Evolutionary conservation across 1,140 invertebrate genomes (phyloP).

Genomic region (Littorina saxatilis): DNA sequence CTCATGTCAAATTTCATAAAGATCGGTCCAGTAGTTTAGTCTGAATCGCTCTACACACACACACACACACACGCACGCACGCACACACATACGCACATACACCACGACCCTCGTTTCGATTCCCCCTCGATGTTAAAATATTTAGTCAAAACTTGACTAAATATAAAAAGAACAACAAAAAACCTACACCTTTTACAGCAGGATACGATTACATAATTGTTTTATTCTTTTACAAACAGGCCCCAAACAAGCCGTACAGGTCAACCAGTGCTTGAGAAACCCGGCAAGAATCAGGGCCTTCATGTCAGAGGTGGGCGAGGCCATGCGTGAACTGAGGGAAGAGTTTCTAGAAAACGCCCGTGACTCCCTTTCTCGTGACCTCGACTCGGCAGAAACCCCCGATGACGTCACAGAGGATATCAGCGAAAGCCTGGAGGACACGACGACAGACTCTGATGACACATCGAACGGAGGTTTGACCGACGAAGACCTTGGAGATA

Average conservation of each 20-base stretch:
- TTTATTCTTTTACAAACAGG: neutral
- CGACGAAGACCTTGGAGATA: neutral
- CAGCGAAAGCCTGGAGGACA: neutral
- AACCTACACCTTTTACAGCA: too few species aligned
- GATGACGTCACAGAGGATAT: neutral
- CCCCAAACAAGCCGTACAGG: neutral
- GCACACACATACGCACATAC: neutral
- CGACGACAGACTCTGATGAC: neutral
- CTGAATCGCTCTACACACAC: too few species aligned
- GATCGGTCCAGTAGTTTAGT: too few species aligned
- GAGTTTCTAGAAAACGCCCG: neutral
- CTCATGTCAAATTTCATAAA: too few species aligned
- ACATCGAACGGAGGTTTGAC: neutral
- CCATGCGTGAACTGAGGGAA: constrained; percentile 3
- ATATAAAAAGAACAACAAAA: too few species aligned
- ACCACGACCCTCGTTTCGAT: too few species aligned
- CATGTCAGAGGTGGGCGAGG: constrained; percentile 5
- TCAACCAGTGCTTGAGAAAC: constrained; percentile 17
- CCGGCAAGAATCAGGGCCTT: neutral
- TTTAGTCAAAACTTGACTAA: too few species aligned
- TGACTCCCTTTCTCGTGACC: neutral
- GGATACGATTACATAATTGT: too few species aligned
- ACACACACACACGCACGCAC: neutral
- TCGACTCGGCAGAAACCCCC: neutral
- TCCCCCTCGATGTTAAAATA: too few species aligned